Evolutionary conservation across 2,113 vertebrate genomes (phyloP).

Genomic region (Ammospiza nelsoni): DNA sequence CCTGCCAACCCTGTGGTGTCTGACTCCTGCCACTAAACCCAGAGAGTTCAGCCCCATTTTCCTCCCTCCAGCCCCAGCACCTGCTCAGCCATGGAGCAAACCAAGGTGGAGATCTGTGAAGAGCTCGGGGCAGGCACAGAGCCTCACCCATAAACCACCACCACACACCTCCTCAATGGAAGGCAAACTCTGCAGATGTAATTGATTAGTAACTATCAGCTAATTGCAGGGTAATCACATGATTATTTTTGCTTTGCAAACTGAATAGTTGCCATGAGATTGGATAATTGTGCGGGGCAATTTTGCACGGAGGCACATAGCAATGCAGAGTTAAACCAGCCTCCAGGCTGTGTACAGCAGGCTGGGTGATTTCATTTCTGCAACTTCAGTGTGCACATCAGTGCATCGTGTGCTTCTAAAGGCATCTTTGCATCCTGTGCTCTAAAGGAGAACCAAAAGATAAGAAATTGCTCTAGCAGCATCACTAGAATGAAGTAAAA

Average conservation of each 20-base stretch:
- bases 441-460: not conserved
- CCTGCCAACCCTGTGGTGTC: fast-evolving
- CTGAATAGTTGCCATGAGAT: slow-evolving; percentile 69
- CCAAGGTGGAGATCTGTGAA: not conserved
- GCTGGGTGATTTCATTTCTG: not conserved
- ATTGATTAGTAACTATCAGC: slow-evolving; percentile 70
- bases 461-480: not conserved
- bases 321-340: not conserved
- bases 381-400: not conserved
- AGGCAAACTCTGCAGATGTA: slow-evolving; percentile 37
- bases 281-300: slow-evolving; percentile 70
- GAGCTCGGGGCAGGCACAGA: not conserved
- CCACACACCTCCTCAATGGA: not conserved
- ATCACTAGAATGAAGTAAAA: not conserved
- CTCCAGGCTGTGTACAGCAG: not conserved
- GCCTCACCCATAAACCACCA: not conserved
- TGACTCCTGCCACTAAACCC: not conserved
- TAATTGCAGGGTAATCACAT: slow-evolving; percentile 73
- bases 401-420: fast-evolving
- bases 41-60: not conserved
- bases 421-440: not conserved
- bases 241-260: slow-evolving; percentile 77
- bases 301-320: slow-evolving; percentile 20
- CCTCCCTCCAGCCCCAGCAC: not conserved
- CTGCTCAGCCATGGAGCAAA: not conserved